Evolutionary conservation across 2,797 vertebrate genomes (phyloP).

Genomic region (Coilia nasus): DNA sequence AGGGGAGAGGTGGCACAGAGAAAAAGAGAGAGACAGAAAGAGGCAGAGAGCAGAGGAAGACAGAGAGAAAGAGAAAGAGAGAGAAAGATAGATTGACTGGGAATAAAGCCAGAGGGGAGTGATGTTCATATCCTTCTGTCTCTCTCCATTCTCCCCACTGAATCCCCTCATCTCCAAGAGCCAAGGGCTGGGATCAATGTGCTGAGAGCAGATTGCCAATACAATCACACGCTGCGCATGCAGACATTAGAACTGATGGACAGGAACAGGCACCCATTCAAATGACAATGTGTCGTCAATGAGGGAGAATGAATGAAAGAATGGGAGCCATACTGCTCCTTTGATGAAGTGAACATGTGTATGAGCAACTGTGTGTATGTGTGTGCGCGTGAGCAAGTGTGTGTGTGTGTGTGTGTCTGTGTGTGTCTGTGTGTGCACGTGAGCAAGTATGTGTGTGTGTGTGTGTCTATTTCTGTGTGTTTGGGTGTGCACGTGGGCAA

Average conservation of each 20-base stretch:
- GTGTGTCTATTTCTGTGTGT: conserved; percentile 18
- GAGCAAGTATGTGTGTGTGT: background rate
- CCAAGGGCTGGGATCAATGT: conserved; percentile 58
- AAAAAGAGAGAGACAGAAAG: conserved; percentile 34
- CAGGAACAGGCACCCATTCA: conserved; percentile 61
- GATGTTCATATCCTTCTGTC: conserved; percentile 47
- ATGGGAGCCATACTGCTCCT: conserved; percentile 37
- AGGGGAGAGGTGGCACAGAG: no score
- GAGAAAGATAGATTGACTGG: conserved; percentile 34
- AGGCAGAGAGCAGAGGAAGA: conserved; percentile 59
- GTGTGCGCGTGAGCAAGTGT: background rate
- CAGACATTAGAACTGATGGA: conserved; percentile 64
- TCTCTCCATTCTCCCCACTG: background rate
- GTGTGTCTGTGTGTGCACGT: background rate
- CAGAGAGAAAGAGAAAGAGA: background rate
- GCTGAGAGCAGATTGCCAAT: conserved; percentile 65
- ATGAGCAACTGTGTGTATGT: background rate
- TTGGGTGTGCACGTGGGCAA: background rate
- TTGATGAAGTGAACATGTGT: background rate
- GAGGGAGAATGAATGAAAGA: conserved; percentile 50
- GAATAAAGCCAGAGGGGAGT: conserved; percentile 57
- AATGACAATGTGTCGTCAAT: conserved; percentile 54
- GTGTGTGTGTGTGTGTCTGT: conserved; percentile 29
- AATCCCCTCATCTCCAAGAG: conserved; percentile 6
- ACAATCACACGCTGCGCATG: conserved; percentile 59